Conservation (phyloP, 2,888 invertebrate genomes). For the Urechis unicinctus region DNA sequence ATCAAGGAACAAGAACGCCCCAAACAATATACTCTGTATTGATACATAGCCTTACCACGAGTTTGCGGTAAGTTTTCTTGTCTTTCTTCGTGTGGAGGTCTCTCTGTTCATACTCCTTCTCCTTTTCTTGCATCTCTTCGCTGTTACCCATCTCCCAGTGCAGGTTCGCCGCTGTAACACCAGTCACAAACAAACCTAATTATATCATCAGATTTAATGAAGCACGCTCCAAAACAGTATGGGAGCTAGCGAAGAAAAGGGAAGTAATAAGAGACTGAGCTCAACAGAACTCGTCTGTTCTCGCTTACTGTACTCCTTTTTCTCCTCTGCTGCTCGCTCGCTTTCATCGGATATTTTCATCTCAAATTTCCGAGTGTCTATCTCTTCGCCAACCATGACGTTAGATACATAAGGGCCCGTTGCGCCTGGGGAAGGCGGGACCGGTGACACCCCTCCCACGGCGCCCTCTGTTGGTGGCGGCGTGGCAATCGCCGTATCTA, state of each 20-base stretch:
- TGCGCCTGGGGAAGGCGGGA: too few relatives aligned
- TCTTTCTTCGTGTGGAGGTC: background rate
- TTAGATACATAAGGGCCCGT: background rate
- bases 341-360: background rate
- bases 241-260: too few relatives aligned
- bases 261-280: background rate
- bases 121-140: background rate
- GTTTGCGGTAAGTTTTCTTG: background rate
- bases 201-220: too few relatives aligned
- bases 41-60: too few relatives aligned
- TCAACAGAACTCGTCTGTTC: background rate
- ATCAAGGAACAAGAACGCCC: too few relatives aligned
- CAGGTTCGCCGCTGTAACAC: background rate
- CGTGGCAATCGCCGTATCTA: too few relatives aligned
- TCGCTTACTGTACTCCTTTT: background rate
- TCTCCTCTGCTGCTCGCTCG: background rate
- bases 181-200: too few relatives aligned
- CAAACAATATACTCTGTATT: too few relatives aligned
- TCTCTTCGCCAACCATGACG: background rate
- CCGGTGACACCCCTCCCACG: too few relatives aligned
- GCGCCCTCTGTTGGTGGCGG: too few relatives aligned
- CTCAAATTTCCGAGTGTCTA: background rate
- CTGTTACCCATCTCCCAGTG: background rate
- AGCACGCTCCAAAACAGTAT: too few relatives aligned
- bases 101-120: background rate